Conservation (phyloP, 2,888 invertebrate genomes). For the Arrhopalites spinosus region DNA sequence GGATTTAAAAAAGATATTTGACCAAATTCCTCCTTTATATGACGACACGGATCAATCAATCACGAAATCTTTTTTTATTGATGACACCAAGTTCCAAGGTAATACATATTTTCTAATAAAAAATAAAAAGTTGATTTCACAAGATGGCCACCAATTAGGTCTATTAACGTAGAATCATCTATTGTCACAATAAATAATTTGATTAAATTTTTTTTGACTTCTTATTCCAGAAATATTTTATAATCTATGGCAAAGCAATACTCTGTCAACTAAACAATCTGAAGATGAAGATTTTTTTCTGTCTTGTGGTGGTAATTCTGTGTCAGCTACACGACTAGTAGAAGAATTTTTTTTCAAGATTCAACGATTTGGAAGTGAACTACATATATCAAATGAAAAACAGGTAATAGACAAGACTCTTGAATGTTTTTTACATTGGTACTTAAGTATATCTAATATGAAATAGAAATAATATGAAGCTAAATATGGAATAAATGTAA, state of each 20-base stretch:
- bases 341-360: conserved; percentile 63
- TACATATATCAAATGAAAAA: conserved; percentile 51
- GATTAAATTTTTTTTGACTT: too few relatives aligned
- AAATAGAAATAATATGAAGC: too few relatives aligned
- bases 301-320: conserved; percentile 70
- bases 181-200: too few relatives aligned
- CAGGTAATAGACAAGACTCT: too few relatives aligned
- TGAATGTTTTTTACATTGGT: too few relatives aligned
- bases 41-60: neutral
- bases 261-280: neutral
- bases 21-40: conserved; percentile 1
- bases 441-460: too few relatives aligned
- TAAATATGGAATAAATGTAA: too few relatives aligned
- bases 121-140: too few relatives aligned
- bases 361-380: conserved; percentile 43
- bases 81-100: conserved; percentile 8
- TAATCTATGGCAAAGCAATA: conserved; percentile 32
- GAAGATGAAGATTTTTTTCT: conserved; percentile 56
- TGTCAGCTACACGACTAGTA: conserved; percentile 69
- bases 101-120: too few relatives aligned
- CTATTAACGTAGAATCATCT: too few relatives aligned
- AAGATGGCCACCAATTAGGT: too few relatives aligned
- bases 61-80: conserved; percentile 5
- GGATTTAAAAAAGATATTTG: conserved; percentile 52
- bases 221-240: neutral